phyloP scores from a whole-genome alignment of 2,888 invertebrate species.

The Diachrysia chrysitis region DNA sequence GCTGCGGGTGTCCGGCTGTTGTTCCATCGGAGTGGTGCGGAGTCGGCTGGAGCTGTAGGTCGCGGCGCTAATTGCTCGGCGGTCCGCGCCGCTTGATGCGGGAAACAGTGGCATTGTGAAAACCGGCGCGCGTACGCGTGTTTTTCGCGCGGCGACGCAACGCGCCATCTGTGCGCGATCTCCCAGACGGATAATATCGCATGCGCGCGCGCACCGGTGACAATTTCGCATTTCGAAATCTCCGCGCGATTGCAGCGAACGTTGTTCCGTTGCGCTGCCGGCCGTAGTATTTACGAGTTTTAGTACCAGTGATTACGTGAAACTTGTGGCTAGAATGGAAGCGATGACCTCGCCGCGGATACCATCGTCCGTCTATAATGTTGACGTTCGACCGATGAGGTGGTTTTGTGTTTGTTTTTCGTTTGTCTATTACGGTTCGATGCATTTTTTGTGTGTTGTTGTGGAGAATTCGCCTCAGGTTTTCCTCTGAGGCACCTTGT shows the following conservation, averaged over 20 bases:
- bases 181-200: slow-evolving; percentile 59
- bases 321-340: slow-evolving; percentile 74
- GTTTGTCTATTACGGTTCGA: slow-evolving; percentile 54
- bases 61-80: slow-evolving; percentile 63
- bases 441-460: slow-evolving; percentile 59
- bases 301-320: slow-evolving; percentile 66
- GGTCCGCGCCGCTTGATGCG: slow-evolving; percentile 58
- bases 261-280: slow-evolving; percentile 64
- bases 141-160: slow-evolving; percentile 67
- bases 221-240: slow-evolving; percentile 81
- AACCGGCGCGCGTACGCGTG: slow-evolving; percentile 82
- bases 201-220: slow-evolving; percentile 68
- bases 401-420: slow-evolving; percentile 84
- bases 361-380: slow-evolving; percentile 62
- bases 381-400: slow-evolving; percentile 67
- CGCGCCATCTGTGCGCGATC: slow-evolving; percentile 65
- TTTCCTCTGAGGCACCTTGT: slow-evolving; percentile 54
- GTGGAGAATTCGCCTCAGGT: slow-evolving; percentile 60
- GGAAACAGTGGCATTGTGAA: slow-evolving; percentile 83
- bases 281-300: slow-evolving; percentile 65
- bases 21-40: slow-evolving; percentile 66
- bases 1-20: slow-evolving; percentile 52
- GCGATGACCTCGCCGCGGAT: slow-evolving; percentile 77
- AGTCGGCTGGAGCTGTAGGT: slow-evolving; percentile 46
- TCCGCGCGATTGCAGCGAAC: slow-evolving; percentile 73